phyloP scores from a whole-genome alignment of 2,797 vertebrate species.

The Mus minutoides region DNA sequence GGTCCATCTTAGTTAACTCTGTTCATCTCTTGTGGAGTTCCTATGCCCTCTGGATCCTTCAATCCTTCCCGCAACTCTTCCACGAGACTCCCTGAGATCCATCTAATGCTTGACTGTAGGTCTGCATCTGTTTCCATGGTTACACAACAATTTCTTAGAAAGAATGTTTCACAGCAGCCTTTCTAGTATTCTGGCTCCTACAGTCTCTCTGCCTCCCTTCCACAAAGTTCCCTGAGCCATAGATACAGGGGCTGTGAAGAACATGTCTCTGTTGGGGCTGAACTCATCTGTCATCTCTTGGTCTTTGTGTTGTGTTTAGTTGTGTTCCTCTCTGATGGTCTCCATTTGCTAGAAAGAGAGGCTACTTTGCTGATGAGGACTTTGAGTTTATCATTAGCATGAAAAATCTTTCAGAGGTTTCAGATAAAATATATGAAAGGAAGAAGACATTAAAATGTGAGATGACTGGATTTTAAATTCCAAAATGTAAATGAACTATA shows the following conservation, averaged over 20 bases:
- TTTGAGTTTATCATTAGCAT: background rate
- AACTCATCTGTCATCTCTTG: too few relatives aligned
- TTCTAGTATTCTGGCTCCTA: background rate
- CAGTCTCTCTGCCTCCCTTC: background rate
- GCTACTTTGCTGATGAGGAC: background rate
- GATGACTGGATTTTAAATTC: slow-evolving; percentile 6
- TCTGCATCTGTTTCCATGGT: background rate
- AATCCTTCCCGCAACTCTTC: background rate
- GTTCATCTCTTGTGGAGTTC: background rate
- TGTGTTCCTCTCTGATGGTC: background rate
- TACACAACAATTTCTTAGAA: background rate
- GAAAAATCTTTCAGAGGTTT: slow-evolving; percentile 22
- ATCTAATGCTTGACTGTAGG: background rate
- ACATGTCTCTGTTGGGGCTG: background rate
- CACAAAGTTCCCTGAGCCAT: background rate
- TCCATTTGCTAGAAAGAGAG: background rate
- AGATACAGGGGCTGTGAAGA: background rate
- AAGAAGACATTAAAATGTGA: slow-evolving; percentile 28
- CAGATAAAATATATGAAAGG: slow-evolving; percentile 32
- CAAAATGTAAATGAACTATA: slow-evolving; percentile 19
- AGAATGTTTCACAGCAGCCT: background rate
- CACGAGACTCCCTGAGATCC: background rate
- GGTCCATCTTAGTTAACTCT: background rate
- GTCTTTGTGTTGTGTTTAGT: background rate
- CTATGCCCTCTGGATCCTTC: background rate